Evolutionary conservation across 2,797 vertebrate species (phyloP).

Genomic region (Alcedo quadribrachys): DNA sequence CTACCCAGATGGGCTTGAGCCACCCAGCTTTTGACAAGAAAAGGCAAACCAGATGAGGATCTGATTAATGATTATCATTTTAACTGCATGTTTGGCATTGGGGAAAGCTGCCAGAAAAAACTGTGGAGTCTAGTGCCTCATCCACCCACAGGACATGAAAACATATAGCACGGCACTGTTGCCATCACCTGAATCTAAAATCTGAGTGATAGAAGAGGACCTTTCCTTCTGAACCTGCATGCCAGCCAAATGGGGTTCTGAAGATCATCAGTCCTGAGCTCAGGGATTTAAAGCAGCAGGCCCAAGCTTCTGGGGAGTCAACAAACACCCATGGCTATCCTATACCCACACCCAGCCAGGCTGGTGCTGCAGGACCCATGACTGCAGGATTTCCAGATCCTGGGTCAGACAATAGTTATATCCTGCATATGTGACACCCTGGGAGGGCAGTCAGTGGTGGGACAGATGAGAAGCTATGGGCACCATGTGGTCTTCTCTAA

Average conservation of each 20-base stretch:
- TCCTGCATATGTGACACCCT: not conserved
- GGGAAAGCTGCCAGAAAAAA: constrained; percentile 14
- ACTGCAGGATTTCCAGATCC: not conserved
- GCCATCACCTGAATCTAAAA: not conserved
- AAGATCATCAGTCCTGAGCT: not conserved
- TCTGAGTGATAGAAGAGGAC: not conserved
- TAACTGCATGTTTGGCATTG: not conserved
- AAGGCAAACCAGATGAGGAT: not conserved
- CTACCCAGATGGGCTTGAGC: not conserved
- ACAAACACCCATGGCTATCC: not conserved
- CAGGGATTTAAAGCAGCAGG: not conserved
- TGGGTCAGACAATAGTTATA: accelerated
- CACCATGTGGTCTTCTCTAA: accelerated
- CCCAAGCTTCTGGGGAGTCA: not conserved
- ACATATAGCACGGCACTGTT: not conserved
- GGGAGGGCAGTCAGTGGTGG: not conserved
- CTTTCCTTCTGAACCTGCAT: accelerated
- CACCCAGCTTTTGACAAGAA: not conserved
- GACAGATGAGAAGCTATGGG: not conserved
- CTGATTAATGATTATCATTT: not conserved
- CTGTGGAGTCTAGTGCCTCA: not conserved
- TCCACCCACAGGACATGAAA: not conserved
- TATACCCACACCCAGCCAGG: not conserved
- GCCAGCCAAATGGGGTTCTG: not conserved
- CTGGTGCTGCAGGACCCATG: not conserved